phyloP scores from a whole-genome alignment of 2,113 vertebrate species.

The Otocyon megalotis region DNA sequence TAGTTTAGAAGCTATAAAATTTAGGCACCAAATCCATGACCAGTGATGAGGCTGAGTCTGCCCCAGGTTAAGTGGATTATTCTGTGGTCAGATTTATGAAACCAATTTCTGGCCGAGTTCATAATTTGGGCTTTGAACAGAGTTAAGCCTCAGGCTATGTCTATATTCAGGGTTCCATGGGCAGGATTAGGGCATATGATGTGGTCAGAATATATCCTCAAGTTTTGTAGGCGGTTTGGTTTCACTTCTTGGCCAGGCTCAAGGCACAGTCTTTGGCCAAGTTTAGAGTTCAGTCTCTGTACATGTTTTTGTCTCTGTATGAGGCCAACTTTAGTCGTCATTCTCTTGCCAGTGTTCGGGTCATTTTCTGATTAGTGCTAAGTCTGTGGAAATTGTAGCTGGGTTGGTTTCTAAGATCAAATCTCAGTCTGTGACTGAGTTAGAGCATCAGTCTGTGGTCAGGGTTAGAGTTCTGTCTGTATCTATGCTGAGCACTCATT shows the following conservation, averaged over 20 bases:
- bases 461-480: conserved; percentile 15
- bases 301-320: conserved; percentile 67
- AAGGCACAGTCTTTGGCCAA: conserved; percentile 53
- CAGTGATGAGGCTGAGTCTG: neutral
- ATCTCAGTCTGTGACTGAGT: conserved; percentile 69
- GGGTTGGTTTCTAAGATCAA: conserved; percentile 74
- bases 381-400: conserved; percentile 80
- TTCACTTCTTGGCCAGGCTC: conserved; percentile 68
- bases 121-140: conserved; percentile 47
- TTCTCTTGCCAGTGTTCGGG: conserved; percentile 62
- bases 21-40: conserved; percentile 4
- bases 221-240: conserved; percentile 62
- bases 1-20: neutral
- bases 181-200: conserved; percentile 33
- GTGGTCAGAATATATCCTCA: conserved; percentile 52
- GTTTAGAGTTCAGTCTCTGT: conserved; percentile 63
- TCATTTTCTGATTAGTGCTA: conserved; percentile 81
- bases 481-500: conserved; percentile 62
- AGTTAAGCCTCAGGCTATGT: conserved; percentile 36
- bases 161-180: conserved; percentile 30
- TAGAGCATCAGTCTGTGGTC: conserved; percentile 56
- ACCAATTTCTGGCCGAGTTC: neutral
- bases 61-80: neutral
- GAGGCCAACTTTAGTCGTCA: conserved; percentile 75
- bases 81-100: conserved; percentile 9